Conservation (phyloP, 2,797 vertebrate genomes). For the Oryzias dopingdopingensis region DNA sequence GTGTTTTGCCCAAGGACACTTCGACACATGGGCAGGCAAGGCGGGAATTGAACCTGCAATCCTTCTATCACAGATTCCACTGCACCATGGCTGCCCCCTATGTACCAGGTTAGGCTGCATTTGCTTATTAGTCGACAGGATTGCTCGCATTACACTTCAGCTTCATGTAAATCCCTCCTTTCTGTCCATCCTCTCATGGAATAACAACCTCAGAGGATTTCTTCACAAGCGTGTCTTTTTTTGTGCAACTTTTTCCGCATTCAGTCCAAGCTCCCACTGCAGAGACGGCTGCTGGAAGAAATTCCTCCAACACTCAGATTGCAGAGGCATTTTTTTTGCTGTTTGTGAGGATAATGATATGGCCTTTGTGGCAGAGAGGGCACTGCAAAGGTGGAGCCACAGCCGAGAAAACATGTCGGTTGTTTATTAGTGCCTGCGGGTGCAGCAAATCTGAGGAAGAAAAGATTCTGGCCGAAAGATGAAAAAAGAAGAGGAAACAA, state of each 20-base stretch:
- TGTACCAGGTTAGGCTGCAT: slow-evolving; percentile 19
- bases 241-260: slow-evolving; percentile 27
- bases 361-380: slow-evolving; percentile 54
- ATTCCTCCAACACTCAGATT: slow-evolving; percentile 38
- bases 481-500: slow-evolving; percentile 26
- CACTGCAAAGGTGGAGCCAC: slow-evolving; percentile 50
- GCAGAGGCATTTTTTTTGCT: slow-evolving; percentile 50
- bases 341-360: slow-evolving; percentile 59
- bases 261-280: slow-evolving; percentile 11
- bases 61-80: no score
- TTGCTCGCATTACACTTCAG: slow-evolving; percentile 24
- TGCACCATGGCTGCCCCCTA: no score
- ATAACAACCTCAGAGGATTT: slow-evolving; percentile 13
- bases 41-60: no score
- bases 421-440: slow-evolving; percentile 66
- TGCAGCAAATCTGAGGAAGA: slow-evolving; percentile 34
- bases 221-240: slow-evolving; percentile 30
- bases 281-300: slow-evolving; percentile 29
- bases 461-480: slow-evolving; percentile 26
- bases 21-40: no score
- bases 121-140: slow-evolving; percentile 28
- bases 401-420: slow-evolving; percentile 54
- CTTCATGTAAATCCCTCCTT: slow-evolving; percentile 16
- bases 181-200: slow-evolving; percentile 11
- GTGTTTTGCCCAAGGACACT: no score